Evolutionary conservation across 2,113 vertebrate species (phyloP), one percentile per base, ranked within the genome.

Genomic region (Spea bombifrons): DNA sequence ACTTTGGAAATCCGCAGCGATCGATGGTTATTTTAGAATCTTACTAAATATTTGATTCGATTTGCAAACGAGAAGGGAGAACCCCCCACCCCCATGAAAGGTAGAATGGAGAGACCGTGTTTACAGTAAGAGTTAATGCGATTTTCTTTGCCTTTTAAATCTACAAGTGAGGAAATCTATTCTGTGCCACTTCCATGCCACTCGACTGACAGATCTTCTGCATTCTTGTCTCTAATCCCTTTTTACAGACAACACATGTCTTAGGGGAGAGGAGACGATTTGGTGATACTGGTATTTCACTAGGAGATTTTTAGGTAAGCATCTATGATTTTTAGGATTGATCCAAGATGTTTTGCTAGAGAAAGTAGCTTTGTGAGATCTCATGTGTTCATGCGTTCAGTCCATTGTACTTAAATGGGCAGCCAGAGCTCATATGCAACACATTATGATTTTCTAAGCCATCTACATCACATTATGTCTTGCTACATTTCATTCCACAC

Each of bases 1-100:
- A 49, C 85, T 75, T 75, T 67, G 47, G 82, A 86, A 86, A 89
- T 85, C 88, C 85, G 89, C 90, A 90, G 88, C 83, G 79, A 83
- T 83, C 74, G 63, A 84, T 84, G 83, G 81, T 66, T 84, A 50
- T 79, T 81, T 66, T 85, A 68, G 53, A 59, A 76, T 64, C 66
- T 47, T 44, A 68, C 65, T 5, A 12, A 61, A 12, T 61, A 3
- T 61, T 7, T 65, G 17, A 8, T 65, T 30, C 4, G 9, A 5
- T 61, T 61, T 61, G 15, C 8, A 61, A 61, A 61, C 57, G 13
- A 15, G 30, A 30, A 30, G 30, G 30, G 30, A 30, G 30, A 30
- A 30, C 30, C 30, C 30, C 30, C 30, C 30, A 1, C 30, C 30
- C 30, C 30, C 30, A 30, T 30, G 30, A 30, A 30, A 30, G 30